Evolutionary conservation across 2,888 invertebrate species (phyloP).

Genomic region (Colletes collaris): DNA sequence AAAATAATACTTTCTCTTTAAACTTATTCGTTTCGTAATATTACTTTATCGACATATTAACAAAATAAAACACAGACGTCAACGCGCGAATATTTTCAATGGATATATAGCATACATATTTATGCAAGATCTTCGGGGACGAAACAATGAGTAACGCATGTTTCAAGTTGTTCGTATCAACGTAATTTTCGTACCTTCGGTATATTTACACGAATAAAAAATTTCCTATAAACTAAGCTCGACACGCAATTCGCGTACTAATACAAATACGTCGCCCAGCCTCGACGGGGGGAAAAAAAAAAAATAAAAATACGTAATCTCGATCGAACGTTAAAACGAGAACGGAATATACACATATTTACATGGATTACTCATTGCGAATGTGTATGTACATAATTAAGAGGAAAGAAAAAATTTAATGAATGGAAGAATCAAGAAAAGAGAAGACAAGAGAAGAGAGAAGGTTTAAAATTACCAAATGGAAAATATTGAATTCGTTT

Average conservation of each 20-base stretch:
- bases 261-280: constrained; percentile 44
- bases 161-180: constrained; percentile 26
- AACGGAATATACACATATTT: constrained; percentile 52
- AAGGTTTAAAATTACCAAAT: not conserved
- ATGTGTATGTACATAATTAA: not conserved
- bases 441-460: not conserved
- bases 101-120: not conserved
- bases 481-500: not conserved
- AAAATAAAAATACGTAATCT: constrained; percentile 34
- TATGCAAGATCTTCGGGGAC: not conserved
- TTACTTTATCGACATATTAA: constrained; percentile 62
- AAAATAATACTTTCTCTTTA: constrained; percentile 74
- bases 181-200: constrained; percentile 30
- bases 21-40: constrained; percentile 56
- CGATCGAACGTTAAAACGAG: constrained; percentile 45
- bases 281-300: constrained; percentile 15
- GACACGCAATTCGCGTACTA: constrained; percentile 51
- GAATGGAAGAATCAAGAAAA: not conserved
- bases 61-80: constrained; percentile 54
- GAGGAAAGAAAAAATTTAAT: not conserved
- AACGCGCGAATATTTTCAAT: constrained; percentile 47
- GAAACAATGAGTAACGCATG: constrained; percentile 50
- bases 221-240: constrained; percentile 17
- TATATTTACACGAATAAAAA: constrained; percentile 51
- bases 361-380: constrained; percentile 51